These are phyloP conservation scores for Athalia cordata DNA, from an alignment of 2,888 invertebrate species.

Conservation along the genomic window DNA sequence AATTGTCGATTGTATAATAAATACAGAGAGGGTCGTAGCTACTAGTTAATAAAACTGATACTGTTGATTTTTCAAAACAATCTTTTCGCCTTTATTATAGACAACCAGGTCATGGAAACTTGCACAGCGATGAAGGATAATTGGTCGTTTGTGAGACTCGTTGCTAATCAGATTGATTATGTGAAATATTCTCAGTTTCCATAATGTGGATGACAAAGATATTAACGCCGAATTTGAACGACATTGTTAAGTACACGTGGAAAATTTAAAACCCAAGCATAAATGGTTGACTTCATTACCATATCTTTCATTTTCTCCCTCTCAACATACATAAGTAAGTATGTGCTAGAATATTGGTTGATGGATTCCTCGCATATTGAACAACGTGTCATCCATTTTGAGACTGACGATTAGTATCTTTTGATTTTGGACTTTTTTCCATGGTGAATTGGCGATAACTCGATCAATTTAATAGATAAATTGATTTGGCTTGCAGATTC, in stretches of 20 bases:
- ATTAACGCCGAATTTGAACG: conserved; percentile 25
- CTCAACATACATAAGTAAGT: background rate
- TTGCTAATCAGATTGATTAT: conserved; percentile 23
- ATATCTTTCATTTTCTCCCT: conserved; percentile 1
- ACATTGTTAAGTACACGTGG: conserved; percentile 12
- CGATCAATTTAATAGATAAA: too few species aligned
- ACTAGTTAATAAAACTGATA: conserved; percentile 11
- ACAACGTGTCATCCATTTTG: too few species aligned
- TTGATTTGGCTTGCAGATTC: too few species aligned
- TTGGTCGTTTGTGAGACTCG: background rate
- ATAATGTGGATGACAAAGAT: conserved; percentile 9
- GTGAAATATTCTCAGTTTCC: conserved; percentile 33
- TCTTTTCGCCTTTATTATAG: background rate
- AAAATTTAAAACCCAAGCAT: conserved; percentile 12
- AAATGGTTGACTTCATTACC: background rate
- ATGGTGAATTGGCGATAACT: too few species aligned
- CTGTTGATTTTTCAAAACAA: conserved; percentile 15
- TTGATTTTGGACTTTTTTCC: too few species aligned
- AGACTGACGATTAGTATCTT: too few species aligned
- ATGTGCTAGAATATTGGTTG: too few species aligned
- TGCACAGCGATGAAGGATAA: conserved; percentile 2
- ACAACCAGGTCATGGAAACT: background rate
- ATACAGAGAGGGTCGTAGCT: conserved; percentile 2
- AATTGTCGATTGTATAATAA: background rate
- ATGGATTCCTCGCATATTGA: too few species aligned